Conservation (phyloP, 2,888 invertebrate species). For the Polyploca ridens region DNA sequence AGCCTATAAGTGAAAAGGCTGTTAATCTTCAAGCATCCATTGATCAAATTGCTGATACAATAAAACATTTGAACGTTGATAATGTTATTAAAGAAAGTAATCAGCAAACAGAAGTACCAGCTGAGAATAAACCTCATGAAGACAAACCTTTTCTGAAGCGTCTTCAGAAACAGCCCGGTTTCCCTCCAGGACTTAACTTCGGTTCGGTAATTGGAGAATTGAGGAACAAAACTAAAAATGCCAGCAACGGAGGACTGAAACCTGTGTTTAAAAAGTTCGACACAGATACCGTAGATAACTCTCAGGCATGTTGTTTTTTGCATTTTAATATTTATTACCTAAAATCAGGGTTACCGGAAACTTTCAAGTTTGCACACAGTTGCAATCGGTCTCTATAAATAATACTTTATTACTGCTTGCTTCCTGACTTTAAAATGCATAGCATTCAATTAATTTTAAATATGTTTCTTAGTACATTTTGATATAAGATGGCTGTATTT, state of each 20-base stretch:
- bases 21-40: conserved; percentile 52
- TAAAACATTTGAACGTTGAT: conserved; percentile 48
- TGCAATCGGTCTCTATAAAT: conserved; percentile 6
- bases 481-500: not conserved
- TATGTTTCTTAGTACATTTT: not conserved
- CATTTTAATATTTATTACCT: conserved; percentile 16
- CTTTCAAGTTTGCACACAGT: not conserved
- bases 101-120: conserved; percentile 22
- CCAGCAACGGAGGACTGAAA: conserved; percentile 65
- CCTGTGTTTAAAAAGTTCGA: conserved; percentile 79
- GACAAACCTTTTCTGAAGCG: conserved; percentile 61
- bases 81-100: conserved; percentile 21
- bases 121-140: conserved; percentile 34
- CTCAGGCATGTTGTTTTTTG: conserved; percentile 61
- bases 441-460: not conserved
- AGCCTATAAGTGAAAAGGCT: conserved; percentile 52
- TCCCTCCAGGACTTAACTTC: conserved; percentile 69
- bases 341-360: conserved; percentile 28
- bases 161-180: conserved; percentile 66
- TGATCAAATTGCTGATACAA: conserved; percentile 58
- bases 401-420: not conserved
- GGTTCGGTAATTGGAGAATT: conserved; percentile 78
- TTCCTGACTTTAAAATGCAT: conserved; percentile 1
- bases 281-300: conserved; percentile 56
- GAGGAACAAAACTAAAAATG: conserved; percentile 72